Evolutionary conservation across 2,888 invertebrate genomes (phyloP), one percentile per base, ranked within the genome.

Genomic region (Leucoma salicis): DNA sequence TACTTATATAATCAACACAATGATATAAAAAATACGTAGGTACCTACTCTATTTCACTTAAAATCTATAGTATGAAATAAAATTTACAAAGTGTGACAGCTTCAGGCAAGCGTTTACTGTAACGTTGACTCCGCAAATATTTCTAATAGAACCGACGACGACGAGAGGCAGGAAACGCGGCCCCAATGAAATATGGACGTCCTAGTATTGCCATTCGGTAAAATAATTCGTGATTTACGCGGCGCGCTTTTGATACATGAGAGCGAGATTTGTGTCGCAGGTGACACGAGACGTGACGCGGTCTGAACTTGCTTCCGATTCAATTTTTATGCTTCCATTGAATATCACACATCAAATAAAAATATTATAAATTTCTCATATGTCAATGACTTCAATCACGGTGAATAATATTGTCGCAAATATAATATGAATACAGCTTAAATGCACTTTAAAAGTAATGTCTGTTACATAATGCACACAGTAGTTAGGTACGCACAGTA

Each of bases 221-320:
- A 80, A 80, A 82, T 82, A 74, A 77, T 82, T 78, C 68, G 74
- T 78, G 82, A 83, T 80, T 78, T 80, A 82, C 70, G 70, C 62
- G 58, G 56, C 59, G 49, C 66, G 69, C 67, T 71, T 78, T 76
- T 81, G 80, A 77, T 78, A 74, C 76, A 77, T 66, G 71, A 66
- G 63, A 51, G 21, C 21, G 62, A 65, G 70, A 78, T 77, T 74
- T 71, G 71, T 63, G 67, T 59, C 70, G 57, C 75, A 77, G 75
- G 75, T 77, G 79, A 74, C 69, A 57, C 51, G 51, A 42, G 56
- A 39, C 60, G 14, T 35, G 29, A 21, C 40, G 29, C 53, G 57
- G 51, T 57, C 60, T 59, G 31, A 33, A 63, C 63, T 66, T 59
- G 64, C 65, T 66, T 72, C 66, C 58, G 64, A 78, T 74, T 73